These are phyloP conservation scores for Halcyon senegalensis DNA, from an alignment of 2,113 vertebrate species.

Conservation along the genomic window DNA sequence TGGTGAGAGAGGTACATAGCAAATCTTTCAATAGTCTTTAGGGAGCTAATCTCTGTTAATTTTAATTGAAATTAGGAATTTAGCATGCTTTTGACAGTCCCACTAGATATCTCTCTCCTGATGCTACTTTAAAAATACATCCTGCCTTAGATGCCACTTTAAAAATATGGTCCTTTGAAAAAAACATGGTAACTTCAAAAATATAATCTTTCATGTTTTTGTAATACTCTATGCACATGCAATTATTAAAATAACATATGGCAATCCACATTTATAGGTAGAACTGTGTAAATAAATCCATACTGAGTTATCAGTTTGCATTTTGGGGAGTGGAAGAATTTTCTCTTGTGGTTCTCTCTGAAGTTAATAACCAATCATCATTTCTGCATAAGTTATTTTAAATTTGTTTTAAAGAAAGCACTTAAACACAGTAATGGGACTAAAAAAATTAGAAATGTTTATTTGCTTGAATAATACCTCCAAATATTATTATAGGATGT, in stretches of 20 bases:
- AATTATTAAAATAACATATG: neutral
- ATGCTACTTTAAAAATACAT: constrained; percentile 6
- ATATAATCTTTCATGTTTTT: neutral
- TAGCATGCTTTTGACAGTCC: neutral
- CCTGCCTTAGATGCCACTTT: neutral
- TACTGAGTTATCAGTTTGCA: neutral
- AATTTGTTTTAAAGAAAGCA: neutral
- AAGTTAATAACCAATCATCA: neutral
- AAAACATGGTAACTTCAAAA: neutral
- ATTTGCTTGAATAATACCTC: neutral
- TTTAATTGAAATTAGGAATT: constrained; percentile 33
- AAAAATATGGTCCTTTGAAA: neutral
- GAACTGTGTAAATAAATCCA: constrained; percentile 5
- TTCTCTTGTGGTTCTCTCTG: neutral
- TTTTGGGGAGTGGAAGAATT: neutral
- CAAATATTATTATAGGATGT: neutral
- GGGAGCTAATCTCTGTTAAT: neutral
- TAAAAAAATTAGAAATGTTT: neutral
- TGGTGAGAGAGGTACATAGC: neutral
- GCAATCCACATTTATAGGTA: neutral
- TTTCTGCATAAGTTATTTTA: neutral
- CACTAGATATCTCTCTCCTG: neutral
- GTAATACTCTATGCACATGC: neutral
- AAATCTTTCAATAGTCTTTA: neutral
- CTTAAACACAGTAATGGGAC: neutral